These are phyloP conservation scores for Zenarchopterus dispar DNA, from an alignment of 2,797 vertebrate species.

Conservation along the genomic window DNA sequence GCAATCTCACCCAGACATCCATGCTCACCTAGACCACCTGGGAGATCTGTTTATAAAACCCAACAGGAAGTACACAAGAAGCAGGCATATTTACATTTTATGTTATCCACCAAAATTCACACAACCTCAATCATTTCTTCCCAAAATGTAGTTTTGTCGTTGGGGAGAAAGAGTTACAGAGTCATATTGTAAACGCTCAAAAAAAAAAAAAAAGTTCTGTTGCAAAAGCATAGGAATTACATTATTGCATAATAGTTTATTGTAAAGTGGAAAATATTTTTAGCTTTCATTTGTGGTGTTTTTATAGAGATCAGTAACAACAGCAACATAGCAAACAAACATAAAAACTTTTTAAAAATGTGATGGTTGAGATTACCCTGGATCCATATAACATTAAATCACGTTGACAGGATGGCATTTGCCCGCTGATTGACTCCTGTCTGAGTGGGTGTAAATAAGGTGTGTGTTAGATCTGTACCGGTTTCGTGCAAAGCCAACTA, in stretches of 20 bases:
- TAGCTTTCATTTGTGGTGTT: conserved; percentile 14
- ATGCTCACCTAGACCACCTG: conserved; percentile 83
- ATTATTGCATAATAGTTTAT: too few species aligned
- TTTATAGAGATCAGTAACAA: conserved; percentile 43
- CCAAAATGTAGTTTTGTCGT: conserved; percentile 36
- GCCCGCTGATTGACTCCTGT: conserved; percentile 67
- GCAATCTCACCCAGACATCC: conserved; percentile 16
- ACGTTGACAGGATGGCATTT: conserved; percentile 58
- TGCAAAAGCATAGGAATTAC: background rate
- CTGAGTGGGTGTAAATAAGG: conserved; percentile 65
- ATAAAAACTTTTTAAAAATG: conserved; percentile 31
- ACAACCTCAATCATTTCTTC: conserved; percentile 47
- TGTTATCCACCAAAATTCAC: conserved; percentile 30
- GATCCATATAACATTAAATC: conserved; percentile 46
- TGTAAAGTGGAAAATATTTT: background rate
- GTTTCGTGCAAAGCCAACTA: conserved; percentile 81
- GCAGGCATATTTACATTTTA: conserved; percentile 61
- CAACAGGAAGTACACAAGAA: conserved; percentile 59
- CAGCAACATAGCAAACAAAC: conserved; percentile 47
- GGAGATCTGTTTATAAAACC: conserved; percentile 87
- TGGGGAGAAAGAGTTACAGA: conserved; percentile 24
- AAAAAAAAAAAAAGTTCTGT: background rate
- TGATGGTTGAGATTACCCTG: conserved; percentile 29
- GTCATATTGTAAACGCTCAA: background rate
- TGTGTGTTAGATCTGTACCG: conserved; percentile 62